These are phyloP conservation scores for Bolinopsis microptera DNA, from an alignment of 37 sponge, comb jelly and placozoan genomes.

Conservation along the genomic window DNA sequence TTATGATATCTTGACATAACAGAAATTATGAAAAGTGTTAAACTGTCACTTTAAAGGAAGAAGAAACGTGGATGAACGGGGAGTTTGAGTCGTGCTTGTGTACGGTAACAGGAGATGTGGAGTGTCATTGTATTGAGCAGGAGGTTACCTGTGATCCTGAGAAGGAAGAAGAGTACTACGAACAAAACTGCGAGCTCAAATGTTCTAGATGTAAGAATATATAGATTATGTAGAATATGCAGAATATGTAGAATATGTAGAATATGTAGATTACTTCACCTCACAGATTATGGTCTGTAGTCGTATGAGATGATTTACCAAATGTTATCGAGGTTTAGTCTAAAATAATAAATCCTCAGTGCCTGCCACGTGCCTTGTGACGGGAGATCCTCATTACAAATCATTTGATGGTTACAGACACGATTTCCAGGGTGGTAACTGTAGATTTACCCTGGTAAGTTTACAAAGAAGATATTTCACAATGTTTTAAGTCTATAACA, in stretches of 20 bases:
- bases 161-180: neutral
- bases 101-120: neutral
- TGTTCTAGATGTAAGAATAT: neutral
- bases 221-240: no score
- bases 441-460: constrained; percentile 36
- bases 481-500: no score
- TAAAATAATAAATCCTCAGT: no score
- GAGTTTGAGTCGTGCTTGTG: neutral
- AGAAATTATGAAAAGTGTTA: no score
- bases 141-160: neutral
- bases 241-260: no score
- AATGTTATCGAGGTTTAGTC: no score
- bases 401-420: constrained; percentile 30
- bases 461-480: no score
- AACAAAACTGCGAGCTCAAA: neutral
- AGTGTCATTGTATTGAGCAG: neutral
- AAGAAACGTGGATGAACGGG: neutral
- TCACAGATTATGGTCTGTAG: no score
- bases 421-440: constrained; percentile 62
- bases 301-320: no score
- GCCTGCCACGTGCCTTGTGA: constrained; percentile 1
- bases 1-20: no score
- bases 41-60: neutral
- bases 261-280: no score
- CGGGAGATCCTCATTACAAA: constrained; percentile 61